phyloP scores from a whole-genome alignment of 2,797 vertebrate genomes.

The Myotis pilosus region DNA sequence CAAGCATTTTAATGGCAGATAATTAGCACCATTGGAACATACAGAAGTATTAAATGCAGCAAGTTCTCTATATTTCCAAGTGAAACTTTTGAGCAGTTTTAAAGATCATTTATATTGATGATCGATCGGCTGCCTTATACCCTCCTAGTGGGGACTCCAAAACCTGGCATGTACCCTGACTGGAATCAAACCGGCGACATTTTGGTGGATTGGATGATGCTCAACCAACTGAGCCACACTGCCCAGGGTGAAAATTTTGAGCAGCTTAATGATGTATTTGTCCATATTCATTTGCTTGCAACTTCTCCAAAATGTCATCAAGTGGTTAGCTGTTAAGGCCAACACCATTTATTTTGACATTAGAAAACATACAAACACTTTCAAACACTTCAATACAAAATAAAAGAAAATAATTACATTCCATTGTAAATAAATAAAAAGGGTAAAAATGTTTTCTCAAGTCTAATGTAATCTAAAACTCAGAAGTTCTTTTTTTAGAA shows the following conservation, averaged over 20 bases:
- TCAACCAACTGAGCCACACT: neutral
- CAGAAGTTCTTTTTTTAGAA: neutral
- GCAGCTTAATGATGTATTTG: constrained; percentile 80
- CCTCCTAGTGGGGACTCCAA: neutral
- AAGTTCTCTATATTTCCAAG: neutral
- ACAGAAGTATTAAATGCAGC: neutral
- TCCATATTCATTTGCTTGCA: constrained; percentile 85
- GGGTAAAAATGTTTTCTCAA: constrained; percentile 17
- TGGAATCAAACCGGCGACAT: neutral
- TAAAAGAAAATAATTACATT: neutral
- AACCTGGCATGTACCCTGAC: neutral
- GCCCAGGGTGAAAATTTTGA: neutral
- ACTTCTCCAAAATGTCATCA: constrained; percentile 89
- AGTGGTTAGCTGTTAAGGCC: constrained; percentile 88
- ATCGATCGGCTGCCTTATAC: neutral
- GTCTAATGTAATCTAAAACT: constrained; percentile 23
- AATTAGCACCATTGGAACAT: neutral
- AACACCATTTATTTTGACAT: constrained; percentile 52
- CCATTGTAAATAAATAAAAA: neutral
- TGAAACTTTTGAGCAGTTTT: neutral
- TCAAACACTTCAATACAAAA: neutral
- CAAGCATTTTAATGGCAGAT: constrained; percentile 50
- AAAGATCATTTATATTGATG: neutral
- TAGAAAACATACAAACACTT: constrained; percentile 16
- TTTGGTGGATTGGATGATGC: neutral